phyloP scores from a whole-genome alignment of 2,888 invertebrate species.

The Plagodis dolabraria region DNA sequence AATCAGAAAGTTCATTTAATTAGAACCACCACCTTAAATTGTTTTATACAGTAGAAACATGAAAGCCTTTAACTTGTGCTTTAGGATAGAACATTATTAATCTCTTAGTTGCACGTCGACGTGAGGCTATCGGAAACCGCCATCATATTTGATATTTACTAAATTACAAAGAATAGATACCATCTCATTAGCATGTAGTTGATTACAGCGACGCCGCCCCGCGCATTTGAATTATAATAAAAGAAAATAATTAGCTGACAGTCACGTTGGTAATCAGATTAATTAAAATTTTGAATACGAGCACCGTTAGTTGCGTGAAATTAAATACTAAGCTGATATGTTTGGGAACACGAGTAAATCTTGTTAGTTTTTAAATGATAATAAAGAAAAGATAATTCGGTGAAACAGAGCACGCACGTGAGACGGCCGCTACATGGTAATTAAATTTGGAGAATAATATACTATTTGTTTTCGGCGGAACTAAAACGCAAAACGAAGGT shows the following conservation, averaged over 20 bases:
- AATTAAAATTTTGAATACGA: constrained; percentile 6
- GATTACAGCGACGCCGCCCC: constrained; percentile 10
- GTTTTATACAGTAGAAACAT: too few species aligned
- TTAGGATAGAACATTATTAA: too few species aligned
- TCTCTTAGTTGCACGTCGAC: too few species aligned
- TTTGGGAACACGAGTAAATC: not conserved
- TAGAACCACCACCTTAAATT: too few species aligned
- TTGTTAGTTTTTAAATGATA: constrained; percentile 6
- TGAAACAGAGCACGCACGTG: constrained; percentile 15
- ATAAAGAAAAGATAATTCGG: constrained; percentile 2
- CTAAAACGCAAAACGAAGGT: constrained; percentile 9
- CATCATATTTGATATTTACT: constrained; percentile 21
- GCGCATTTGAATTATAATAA: not conserved
- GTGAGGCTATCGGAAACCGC: constrained; percentile 19
- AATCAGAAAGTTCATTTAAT: too few species aligned
- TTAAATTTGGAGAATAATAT: constrained; percentile 10
- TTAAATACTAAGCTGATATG: not conserved
- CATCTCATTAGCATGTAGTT: constrained; percentile 31
- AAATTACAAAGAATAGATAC: constrained; percentile 19
- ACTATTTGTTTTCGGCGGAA: constrained; percentile 12
- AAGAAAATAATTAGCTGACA: not conserved
- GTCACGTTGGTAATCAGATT: constrained; percentile 5
- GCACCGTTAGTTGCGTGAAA: constrained; percentile 4
- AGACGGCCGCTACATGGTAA: not conserved
- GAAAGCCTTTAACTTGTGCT: too few species aligned